phyloP scores from a whole-genome alignment of 2,113 vertebrate genomes.

The Anthoscopus minutus region DNA sequence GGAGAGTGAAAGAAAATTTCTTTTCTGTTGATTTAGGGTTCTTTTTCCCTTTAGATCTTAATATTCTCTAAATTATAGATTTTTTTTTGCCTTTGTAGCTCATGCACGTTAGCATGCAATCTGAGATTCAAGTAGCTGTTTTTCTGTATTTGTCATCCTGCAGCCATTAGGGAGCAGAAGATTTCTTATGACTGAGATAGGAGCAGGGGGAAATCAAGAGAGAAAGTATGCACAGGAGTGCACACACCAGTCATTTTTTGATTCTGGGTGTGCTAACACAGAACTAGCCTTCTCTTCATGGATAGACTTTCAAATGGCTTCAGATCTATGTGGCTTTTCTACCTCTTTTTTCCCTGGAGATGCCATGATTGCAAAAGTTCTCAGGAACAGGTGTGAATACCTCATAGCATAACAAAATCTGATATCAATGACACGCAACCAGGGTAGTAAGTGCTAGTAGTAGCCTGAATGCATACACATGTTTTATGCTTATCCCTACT shows the following conservation, averaged over 20 bases:
- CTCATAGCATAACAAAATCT: background rate
- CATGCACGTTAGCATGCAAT: background rate
- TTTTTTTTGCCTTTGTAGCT: background rate
- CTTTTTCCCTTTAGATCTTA: background rate
- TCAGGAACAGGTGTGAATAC: background rate
- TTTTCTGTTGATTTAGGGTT: background rate
- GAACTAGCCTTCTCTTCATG: background rate
- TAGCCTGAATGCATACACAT: background rate
- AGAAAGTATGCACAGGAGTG: accelerated
- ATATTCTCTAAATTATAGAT: background rate
- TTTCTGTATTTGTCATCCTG: background rate
- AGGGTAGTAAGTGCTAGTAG: background rate
- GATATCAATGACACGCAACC: background rate
- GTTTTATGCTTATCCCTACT: background rate
- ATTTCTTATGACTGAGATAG: background rate
- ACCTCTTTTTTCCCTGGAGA: background rate
- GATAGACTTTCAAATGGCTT: background rate
- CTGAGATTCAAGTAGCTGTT: background rate
- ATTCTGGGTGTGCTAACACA: background rate
- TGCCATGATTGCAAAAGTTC: background rate
- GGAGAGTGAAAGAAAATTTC: background rate
- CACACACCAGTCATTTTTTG: background rate
- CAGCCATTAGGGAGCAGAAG: background rate
- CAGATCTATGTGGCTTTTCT: background rate
- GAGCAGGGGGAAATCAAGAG: background rate